Percentiles rank a stretch among this genome's conserved stretches.
Conservation (phyloP, 2,888 invertebrate genomes). For the Dasysyrphus tricinctus region DNA sequence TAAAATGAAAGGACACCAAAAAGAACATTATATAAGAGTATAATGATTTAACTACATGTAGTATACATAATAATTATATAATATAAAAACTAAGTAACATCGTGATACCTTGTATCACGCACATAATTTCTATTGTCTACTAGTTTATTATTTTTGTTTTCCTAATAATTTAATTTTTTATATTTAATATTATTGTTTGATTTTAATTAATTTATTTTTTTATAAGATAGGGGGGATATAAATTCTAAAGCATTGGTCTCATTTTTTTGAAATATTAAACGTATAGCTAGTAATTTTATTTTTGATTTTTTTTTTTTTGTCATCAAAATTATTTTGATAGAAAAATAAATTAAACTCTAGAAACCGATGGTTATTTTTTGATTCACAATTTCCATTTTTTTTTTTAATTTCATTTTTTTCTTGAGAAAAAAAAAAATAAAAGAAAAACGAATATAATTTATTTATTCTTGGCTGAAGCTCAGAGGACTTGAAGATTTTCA, state of each 20-base stretch:
- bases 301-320: neutral
- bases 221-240: slow-evolving; percentile 36
- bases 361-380: slow-evolving; percentile 55
- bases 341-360: slow-evolving; percentile 58
- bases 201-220: neutral
- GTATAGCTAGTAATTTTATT: neutral
- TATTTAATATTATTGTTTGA: slow-evolving; percentile 36
- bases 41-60: slow-evolving; percentile 27
- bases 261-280: slow-evolving; percentile 16
- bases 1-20: slow-evolving; percentile 61
- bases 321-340: slow-evolving; percentile 35
- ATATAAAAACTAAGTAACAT: slow-evolving; percentile 54
- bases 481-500: slow-evolving; percentile 94
- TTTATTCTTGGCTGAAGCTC: slow-evolving; percentile 82
- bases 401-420: slow-evolving; percentile 15
- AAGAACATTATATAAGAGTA: slow-evolving; percentile 27
- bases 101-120: slow-evolving; percentile 49
- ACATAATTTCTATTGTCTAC: slow-evolving; percentile 25
- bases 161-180: neutral
- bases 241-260: slow-evolving; percentile 52
- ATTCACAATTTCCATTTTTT: slow-evolving; percentile 12
- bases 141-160: neutral
- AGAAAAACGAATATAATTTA: slow-evolving; percentile 27
- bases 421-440: slow-evolving; percentile 9
- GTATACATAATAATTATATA: slow-evolving; percentile 22